Percentiles rank a stretch among this genome's conserved stretches.
Evolutionary conservation across 2,113 vertebrate species (phyloP).

Genomic region (Psephotus haematonotus): DNA sequence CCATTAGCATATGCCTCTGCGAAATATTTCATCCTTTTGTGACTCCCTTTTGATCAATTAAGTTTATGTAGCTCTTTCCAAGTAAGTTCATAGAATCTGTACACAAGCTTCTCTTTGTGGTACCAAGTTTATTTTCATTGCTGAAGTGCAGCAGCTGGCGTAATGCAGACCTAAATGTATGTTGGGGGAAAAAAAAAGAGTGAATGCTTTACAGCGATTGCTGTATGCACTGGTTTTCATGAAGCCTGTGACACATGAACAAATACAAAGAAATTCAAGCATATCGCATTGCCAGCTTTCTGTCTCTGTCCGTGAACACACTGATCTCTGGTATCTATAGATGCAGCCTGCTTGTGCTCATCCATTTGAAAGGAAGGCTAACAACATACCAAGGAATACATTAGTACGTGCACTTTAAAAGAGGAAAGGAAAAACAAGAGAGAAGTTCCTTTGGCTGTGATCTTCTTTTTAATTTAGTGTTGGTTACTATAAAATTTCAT

Average conservation of each 20-base stretch:
- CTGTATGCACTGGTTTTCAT: neutral
- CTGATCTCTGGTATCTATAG: neutral
- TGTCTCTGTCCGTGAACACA: neutral
- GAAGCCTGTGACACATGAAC: neutral
- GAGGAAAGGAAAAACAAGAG: neutral
- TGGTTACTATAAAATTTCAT: neutral
- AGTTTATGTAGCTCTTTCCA: slow-evolving; percentile 21
- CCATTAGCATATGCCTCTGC: slow-evolving; percentile 57
- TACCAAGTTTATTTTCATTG: slow-evolving; percentile 37
- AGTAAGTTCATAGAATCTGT: slow-evolving; percentile 16
- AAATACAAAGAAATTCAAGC: neutral
- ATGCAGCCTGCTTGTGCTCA: neutral
- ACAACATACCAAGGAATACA: fast-evolving
- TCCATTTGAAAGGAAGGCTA: neutral
- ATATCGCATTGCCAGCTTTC: neutral
- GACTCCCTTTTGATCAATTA: slow-evolving; percentile 68
- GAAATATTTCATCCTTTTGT: slow-evolving; percentile 50
- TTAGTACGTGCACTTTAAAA: neutral
- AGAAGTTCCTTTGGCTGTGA: neutral
- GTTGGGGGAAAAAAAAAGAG: neutral
- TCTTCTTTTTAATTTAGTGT: neutral
- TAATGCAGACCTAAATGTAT: neutral
- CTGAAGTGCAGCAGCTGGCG: neutral
- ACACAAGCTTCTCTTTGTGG: slow-evolving; percentile 23
- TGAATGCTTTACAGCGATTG: neutral